A percentile compares a stretch with the other conserved stretches of the same genome.
Conservation (phyloP, 2,888 invertebrate species). For the Teleogryllus oceanicus region DNA sequence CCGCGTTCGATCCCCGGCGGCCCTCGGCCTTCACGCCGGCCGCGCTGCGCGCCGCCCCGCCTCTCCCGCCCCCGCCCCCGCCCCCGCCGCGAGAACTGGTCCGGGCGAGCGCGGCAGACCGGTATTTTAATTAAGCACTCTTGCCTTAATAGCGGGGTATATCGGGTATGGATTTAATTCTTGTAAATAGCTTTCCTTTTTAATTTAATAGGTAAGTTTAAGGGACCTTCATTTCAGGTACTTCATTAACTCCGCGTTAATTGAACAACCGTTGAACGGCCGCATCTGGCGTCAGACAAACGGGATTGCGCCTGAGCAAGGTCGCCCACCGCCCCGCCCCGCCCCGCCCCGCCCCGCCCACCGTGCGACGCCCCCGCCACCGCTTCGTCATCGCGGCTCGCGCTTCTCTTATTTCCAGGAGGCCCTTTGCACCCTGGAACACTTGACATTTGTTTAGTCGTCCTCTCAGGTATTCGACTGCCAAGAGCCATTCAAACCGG, state of each 20-base stretch:
- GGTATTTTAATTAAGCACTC: conserved; percentile 18
- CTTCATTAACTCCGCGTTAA: conserved; percentile 18
- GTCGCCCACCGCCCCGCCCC: background rate
- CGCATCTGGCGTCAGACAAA: background rate
- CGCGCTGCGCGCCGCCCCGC: background rate
- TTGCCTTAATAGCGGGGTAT: conserved; percentile 8
- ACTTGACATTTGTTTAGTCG: no score
- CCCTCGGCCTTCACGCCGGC: background rate
- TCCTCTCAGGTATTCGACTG: no score
- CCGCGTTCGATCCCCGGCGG: no score
- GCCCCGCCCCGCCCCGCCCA: background rate
- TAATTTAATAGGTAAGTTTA: conserved; percentile 18
- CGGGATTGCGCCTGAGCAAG: background rate
- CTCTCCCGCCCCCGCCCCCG: background rate
- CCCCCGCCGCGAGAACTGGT: conserved; percentile 5
- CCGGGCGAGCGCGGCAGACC: background rate
- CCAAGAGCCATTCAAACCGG: no score
- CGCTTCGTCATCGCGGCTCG: background rate
- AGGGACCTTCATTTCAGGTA: background rate
- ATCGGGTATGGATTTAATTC: conserved; percentile 2
- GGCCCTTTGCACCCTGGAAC: no score
- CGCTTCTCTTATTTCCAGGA: no score
- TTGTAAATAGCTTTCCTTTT: conserved; percentile 18
- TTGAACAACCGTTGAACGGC: background rate
- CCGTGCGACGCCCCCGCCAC: background rate